Percentiles rank a stretch among this genome's conserved stretches.
Evolutionary conservation across 1,140 invertebrate species (phyloP).

Genomic region (Dendrolimus punctatus): DNA sequence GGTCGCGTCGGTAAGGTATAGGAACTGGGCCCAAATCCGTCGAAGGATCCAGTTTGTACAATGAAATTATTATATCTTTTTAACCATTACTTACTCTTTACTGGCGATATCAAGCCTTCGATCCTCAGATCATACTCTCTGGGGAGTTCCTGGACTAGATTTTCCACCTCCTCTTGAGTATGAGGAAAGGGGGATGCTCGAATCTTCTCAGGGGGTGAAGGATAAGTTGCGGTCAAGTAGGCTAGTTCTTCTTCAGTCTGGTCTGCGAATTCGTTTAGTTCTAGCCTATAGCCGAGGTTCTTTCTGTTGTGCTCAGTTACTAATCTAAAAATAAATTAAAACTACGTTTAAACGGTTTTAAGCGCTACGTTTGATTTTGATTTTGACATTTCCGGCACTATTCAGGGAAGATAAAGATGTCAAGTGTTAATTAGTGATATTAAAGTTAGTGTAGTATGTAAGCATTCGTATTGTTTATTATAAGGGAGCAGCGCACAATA

Average conservation of each 20-base stretch:
- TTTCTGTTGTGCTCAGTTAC: constrained; percentile 33
- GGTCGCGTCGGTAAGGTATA: no score
- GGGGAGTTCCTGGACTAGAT: constrained; percentile 70
- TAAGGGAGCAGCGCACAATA: no score
- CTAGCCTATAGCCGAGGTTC: constrained; percentile 35
- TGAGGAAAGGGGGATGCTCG: constrained; percentile 76
- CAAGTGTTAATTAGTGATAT: no score
- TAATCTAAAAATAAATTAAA: constrained; percentile 11
- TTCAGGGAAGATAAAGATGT: no score
- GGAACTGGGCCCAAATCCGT: no score
- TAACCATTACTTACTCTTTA: constrained; percentile 79
- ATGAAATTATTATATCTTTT: no score
- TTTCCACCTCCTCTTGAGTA: constrained; percentile 32
- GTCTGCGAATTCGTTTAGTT: constrained; percentile 44
- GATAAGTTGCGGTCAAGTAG: constrained; percentile 18
- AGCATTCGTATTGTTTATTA: no score
- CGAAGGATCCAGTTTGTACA: no score
- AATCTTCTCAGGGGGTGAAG: constrained; percentile 16
- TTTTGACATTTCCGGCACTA: no score
- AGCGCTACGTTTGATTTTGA: no score
- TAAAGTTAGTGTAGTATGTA: no score
- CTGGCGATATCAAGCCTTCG: constrained; percentile 89
- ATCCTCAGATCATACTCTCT: constrained; percentile 88
- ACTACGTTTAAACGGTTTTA: no score
- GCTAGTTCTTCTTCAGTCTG: constrained; percentile 27